Conservation (phyloP, 2,113 vertebrate species). For the Herpailurus yagouaroundi region DNA sequence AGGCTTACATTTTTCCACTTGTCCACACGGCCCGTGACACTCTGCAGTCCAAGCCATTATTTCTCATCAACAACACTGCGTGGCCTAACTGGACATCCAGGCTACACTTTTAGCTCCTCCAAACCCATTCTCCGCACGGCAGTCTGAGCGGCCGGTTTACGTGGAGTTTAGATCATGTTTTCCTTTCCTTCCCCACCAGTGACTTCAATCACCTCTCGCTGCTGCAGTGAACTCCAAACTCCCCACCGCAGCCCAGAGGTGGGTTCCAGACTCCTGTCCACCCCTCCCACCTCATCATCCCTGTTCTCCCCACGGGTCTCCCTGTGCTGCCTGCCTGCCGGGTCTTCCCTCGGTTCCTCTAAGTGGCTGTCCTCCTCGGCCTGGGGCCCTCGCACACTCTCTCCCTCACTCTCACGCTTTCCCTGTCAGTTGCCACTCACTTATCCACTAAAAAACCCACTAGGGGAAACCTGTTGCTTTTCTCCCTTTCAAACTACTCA, state of each 20-base stretch:
- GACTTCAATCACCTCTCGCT: background rate
- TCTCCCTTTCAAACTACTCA: background rate
- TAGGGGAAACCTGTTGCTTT: background rate
- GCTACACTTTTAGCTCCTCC: background rate
- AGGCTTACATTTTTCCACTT: background rate
- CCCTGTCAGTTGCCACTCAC: background rate
- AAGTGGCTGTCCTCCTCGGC: background rate
- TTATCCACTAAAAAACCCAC: background rate
- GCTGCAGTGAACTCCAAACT: background rate
- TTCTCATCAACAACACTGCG: background rate
- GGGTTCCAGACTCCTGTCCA: background rate
- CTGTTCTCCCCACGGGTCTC: background rate
- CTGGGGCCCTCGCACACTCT: background rate
- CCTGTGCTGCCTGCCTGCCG: rapidly evolving
- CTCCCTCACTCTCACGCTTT: background rate
- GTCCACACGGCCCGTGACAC: background rate
- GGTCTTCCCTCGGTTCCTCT: background rate
- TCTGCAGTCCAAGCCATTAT: background rate
- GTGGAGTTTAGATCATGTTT: background rate
- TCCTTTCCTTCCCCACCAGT: too few relatives aligned
- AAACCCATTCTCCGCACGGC: background rate
- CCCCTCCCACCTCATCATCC: background rate
- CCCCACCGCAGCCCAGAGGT: background rate
- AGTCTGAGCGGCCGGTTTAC: background rate
- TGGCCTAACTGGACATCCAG: background rate